A percentile compares a stretch with the other conserved stretches of the same genome.
These are phyloP conservation scores for Ctenosaura bakeri DNA, from an alignment of 2,797 vertebrate genomes.

Conservation along the genomic window DNA sequence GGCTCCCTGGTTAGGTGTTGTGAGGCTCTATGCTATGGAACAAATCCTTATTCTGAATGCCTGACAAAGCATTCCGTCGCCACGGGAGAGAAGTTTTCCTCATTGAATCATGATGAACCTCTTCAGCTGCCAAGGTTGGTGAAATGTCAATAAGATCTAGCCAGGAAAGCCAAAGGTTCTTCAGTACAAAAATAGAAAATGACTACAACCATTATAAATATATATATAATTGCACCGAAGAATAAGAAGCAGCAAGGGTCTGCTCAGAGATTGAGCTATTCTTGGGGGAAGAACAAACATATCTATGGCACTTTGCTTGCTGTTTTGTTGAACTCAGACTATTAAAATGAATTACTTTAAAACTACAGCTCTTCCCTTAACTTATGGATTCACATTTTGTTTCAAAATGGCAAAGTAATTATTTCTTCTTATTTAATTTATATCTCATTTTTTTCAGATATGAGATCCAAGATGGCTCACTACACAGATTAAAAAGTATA, in stretches of 20 bases:
- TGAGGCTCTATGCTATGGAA: slow-evolving; percentile 28
- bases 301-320: background rate
- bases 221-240: background rate
- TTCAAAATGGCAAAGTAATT: background rate
- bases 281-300: background rate
- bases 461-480: too few species aligned
- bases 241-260: background rate
- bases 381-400: background rate
- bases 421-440: too few species aligned
- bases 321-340: background rate
- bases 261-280: background rate
- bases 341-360: background rate
- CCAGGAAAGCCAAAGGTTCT: slow-evolving; percentile 22
- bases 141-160: slow-evolving; percentile 6
- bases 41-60: slow-evolving; percentile 17
- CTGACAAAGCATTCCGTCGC: slow-evolving; percentile 20
- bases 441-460: too few species aligned
- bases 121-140: slow-evolving; percentile 16
- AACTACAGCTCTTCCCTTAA: background rate
- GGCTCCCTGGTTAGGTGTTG: slow-evolving; percentile 53
- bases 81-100: slow-evolving; percentile 28
- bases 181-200: slow-evolving; percentile 41
- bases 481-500: too few species aligned
- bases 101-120: background rate
- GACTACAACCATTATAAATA: background rate